Base-by-base conservation (phyloP, 1,140 invertebrate species). In the Adoxophyes honmai region DNA sequence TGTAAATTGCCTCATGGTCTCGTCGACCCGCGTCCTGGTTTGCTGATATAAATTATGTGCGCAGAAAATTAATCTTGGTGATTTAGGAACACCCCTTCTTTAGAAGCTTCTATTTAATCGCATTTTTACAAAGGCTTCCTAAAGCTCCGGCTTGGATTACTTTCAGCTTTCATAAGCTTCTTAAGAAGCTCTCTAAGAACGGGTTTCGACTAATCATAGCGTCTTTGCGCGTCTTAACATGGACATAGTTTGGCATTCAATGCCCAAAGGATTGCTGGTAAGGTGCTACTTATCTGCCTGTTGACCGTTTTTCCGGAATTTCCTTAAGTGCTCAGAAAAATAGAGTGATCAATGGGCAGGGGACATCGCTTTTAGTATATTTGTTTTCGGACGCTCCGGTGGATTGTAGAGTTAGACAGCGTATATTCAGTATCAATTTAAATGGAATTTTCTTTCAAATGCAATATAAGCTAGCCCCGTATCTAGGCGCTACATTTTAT, bases 1-100 rank as follows among this genome's bases (percentile, higher is more conserved):
- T 86, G 77, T 86, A 85, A 88, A 86, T 84, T 85, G 77, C 81
- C 79, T 85, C 75, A 85, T 85, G 81, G 80, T 85, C 75, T 86
- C 74, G 73, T 79, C 75, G 78, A 78, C 76, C 75, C 76, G 73
- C 73, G 73, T 77, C 66, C 81, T 79, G 80, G 78, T 80, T 79
- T 74, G 68, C 66, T 74, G 71, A 68, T 78, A 86, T 88, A 81
- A 88, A 85, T 86, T 85, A 86, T 83, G 76, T 78, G 70, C 75
- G 68, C 69, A 59, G 68, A 84, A 86, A 85, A 88, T 86, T 83
- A 81, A 85, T 88, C 81, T 81, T 70, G 66, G 73, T 77, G 69
- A 80, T 83, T 84, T 82, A 78, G 74, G 68, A 73, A 75, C 65
- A 70, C 68, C 59, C 68, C 73, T 73, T 73, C 75, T 70, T 77